phyloP scores from a whole-genome alignment of 2,797 vertebrate genomes.

The Esox lucius region DNA sequence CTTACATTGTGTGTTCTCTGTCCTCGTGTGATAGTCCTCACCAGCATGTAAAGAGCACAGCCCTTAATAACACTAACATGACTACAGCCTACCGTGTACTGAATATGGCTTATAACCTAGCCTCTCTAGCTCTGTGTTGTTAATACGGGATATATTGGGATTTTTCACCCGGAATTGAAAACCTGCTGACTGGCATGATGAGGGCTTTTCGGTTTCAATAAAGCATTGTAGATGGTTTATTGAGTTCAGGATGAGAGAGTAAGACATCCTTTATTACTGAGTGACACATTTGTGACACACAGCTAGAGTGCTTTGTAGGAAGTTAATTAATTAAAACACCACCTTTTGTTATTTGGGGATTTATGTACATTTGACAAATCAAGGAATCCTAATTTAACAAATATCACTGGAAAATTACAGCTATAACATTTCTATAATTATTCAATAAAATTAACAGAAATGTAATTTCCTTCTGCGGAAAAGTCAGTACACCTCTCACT shows the following conservation, averaged over 20 bases:
- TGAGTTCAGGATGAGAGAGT: neutral
- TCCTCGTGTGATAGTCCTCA: conserved; percentile 53
- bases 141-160: neutral
- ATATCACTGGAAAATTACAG: no score
- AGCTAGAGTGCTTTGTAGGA: neutral
- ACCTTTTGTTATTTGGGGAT: no score
- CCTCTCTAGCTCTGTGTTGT: conserved; percentile 62
- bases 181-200: neutral
- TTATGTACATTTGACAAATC: no score
- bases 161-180: neutral
- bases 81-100: neutral
- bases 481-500: no score
- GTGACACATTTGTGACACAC: neutral
- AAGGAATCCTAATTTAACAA: no score
- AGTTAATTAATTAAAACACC: neutral
- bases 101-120: neutral
- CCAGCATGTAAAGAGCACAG: conserved; percentile 35
- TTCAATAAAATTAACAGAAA: no score
- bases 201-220: neutral
- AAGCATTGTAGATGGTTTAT: neutral
- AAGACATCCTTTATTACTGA: neutral
- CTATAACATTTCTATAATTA: no score
- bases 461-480: no score
- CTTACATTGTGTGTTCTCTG: conserved; percentile 29
- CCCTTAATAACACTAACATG: conserved; percentile 10